A percentile compares a stretch with the other conserved stretches of the same genome.
Evolutionary conservation across 1,140 invertebrate species (phyloP).

Genomic region (Ectropis grisescens): DNA sequence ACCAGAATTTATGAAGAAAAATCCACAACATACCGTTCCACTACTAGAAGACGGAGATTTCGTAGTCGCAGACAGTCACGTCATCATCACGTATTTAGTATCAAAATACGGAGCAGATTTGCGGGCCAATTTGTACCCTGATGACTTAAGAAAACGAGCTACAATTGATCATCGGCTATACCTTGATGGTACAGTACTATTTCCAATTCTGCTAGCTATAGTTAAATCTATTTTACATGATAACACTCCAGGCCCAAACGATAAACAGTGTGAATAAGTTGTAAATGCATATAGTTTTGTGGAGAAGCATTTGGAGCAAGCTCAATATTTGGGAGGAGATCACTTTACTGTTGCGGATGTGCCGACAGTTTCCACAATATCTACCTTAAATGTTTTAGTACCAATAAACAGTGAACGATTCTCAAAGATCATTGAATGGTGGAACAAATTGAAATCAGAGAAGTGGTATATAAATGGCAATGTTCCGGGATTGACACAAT

Average conservation of each 20-base stretch:
- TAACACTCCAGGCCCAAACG: neutral
- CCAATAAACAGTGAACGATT: constrained; percentile 10
- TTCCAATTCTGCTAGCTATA: constrained; percentile 4
- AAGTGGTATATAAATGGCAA: constrained; percentile 14
- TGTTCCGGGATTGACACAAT: constrained; percentile 10
- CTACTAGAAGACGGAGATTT: constrained; percentile 18
- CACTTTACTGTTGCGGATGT: constrained; percentile 47
- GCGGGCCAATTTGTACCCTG: constrained; percentile 69
- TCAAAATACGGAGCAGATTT: constrained; percentile 68
- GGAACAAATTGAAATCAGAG: constrained; percentile 2
- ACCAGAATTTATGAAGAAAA: constrained; percentile 62
- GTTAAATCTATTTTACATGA: neutral
- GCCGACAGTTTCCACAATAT: constrained; percentile 33
- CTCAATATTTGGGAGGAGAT: constrained; percentile 27
- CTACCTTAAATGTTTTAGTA: constrained; percentile 7
- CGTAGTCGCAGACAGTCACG: constrained; percentile 42
- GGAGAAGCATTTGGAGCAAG: constrained; percentile 21
- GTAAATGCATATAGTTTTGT: constrained; percentile 18
- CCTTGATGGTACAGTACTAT: constrained; percentile 71
- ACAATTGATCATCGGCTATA: constrained; percentile 70
- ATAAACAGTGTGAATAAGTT: constrained; percentile 1
- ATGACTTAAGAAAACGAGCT: constrained; percentile 64
- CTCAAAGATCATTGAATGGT: constrained; percentile 7
- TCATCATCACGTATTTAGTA: constrained; percentile 71
- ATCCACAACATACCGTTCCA: constrained; percentile 15